Evolutionary conservation across 2,113 vertebrate genomes (phyloP).

Genomic region (Nymphicus hollandicus): DNA sequence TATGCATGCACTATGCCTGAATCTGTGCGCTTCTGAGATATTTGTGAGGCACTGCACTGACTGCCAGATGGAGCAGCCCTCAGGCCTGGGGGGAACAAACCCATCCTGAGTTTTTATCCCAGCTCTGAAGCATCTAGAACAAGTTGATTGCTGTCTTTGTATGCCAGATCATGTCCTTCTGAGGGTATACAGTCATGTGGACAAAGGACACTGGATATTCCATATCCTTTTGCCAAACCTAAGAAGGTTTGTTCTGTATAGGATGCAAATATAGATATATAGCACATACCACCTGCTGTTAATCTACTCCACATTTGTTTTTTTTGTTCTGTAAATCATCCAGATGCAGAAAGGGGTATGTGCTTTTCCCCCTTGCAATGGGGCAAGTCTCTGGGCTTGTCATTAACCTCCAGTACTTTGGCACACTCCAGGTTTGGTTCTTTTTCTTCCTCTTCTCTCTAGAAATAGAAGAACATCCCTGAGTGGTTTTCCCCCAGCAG

Average conservation of each 20-base stretch:
- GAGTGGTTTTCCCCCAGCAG: background rate
- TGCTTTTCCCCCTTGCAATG: background rate
- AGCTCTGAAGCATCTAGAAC: background rate
- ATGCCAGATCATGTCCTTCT: background rate
- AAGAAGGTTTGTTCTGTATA: background rate
- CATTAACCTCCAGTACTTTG: background rate
- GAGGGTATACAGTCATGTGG: background rate
- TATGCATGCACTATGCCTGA: background rate
- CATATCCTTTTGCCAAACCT: background rate
- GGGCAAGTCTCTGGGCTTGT: background rate
- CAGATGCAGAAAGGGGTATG: background rate
- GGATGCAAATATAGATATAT: background rate
- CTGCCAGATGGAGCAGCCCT: background rate
- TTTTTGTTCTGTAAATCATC: background rate
- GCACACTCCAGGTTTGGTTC: fast-evolving
- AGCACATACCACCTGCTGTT: background rate
- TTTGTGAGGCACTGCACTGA: background rate
- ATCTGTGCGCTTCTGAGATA: background rate
- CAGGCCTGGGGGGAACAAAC: background rate
- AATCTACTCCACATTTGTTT: background rate
- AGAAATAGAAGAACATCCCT: background rate
- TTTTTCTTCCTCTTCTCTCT: background rate
- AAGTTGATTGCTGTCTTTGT: background rate
- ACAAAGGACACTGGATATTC: background rate
- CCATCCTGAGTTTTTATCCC: background rate